A percentile compares a stretch with the other conserved stretches of the same genome.
These are phyloP conservation scores for Spongilla lacustris DNA, from an alignment of 37 sponge, comb jelly and placozoan genomes.

Conservation along the genomic window DNA sequence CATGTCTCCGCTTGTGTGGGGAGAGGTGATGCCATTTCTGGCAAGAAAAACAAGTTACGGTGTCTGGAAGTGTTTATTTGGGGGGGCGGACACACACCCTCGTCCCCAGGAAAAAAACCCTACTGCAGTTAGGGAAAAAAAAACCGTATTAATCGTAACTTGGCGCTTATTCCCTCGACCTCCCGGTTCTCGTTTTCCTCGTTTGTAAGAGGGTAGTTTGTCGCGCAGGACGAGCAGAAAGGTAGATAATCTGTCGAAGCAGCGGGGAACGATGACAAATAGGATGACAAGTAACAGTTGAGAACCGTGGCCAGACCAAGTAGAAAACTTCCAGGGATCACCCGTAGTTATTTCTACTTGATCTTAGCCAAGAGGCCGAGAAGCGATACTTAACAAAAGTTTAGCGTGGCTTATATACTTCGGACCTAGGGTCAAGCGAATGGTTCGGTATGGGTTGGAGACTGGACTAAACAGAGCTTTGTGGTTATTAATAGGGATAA, in stretches of 20 bases:
- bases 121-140: slow-evolving; percentile 1
- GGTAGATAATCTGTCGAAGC: neutral
- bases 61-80: slow-evolving; percentile 1
- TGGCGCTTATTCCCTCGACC: slow-evolving; percentile 1
- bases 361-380: slow-evolving; percentile 1
- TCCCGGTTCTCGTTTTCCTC: slow-evolving; percentile 1
- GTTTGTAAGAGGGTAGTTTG: slow-evolving; percentile 1
- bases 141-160: slow-evolving; percentile 1
- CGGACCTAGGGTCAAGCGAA: too few species aligned
- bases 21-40: slow-evolving; percentile 1
- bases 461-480: too few species aligned
- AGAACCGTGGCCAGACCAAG: slow-evolving; percentile 1
- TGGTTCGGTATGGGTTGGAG: too few species aligned
- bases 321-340: neutral
- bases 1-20: slow-evolving; percentile 1
- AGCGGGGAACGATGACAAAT: slow-evolving; percentile 1
- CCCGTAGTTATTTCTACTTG: slow-evolving; percentile 1
- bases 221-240: neutral
- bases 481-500: too few species aligned
- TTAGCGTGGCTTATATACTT: too few species aligned
- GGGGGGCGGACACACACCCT: slow-evolving; percentile 1
- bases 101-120: neutral
- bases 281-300: slow-evolving; percentile 1
- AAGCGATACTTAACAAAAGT: neutral
- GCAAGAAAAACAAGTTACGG: slow-evolving; percentile 1